Conservation (phyloP, 2,113 vertebrate species). For the Xyliphius kryptos region DNA sequence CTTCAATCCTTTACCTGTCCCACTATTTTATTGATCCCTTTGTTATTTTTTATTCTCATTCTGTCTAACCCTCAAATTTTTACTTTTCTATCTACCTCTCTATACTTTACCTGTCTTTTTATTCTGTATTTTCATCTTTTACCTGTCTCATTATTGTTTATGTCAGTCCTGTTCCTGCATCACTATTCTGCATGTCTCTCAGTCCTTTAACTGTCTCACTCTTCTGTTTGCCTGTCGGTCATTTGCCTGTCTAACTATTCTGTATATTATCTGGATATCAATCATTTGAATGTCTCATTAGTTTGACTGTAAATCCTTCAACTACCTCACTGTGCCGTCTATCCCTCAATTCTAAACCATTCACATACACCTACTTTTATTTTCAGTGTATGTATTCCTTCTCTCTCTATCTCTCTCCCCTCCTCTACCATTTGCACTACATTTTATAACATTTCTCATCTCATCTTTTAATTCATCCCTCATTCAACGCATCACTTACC, state of each 20-base stretch:
- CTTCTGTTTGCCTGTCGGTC: neutral
- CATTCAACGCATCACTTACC: constrained; percentile 60
- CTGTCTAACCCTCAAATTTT: too few relatives aligned
- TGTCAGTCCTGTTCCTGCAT: too few relatives aligned
- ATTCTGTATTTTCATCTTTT: neutral
- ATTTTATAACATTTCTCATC: neutral
- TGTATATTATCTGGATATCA: too few relatives aligned
- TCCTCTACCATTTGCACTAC: neutral
- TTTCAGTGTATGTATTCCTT: too few relatives aligned
- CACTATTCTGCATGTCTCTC: too few relatives aligned
- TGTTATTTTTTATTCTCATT: too few relatives aligned
- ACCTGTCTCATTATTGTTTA: neutral
- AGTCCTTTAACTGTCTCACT: neutral
- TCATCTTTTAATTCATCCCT: neutral
- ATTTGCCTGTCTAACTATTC: neutral
- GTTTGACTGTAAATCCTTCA: too few relatives aligned
- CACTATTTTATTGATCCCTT: neutral
- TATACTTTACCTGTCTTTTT: neutral
- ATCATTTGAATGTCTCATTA: too few relatives aligned
- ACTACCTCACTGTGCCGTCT: too few relatives aligned
- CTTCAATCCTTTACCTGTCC: neutral
- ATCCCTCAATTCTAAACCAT: too few relatives aligned
- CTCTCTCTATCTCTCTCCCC: neutral
- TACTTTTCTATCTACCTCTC: too few relatives aligned
- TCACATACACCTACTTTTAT: neutral